These are phyloP conservation scores for Epicampocera succincta DNA, from an alignment of 2,888 invertebrate species.

Conservation along the genomic window DNA sequence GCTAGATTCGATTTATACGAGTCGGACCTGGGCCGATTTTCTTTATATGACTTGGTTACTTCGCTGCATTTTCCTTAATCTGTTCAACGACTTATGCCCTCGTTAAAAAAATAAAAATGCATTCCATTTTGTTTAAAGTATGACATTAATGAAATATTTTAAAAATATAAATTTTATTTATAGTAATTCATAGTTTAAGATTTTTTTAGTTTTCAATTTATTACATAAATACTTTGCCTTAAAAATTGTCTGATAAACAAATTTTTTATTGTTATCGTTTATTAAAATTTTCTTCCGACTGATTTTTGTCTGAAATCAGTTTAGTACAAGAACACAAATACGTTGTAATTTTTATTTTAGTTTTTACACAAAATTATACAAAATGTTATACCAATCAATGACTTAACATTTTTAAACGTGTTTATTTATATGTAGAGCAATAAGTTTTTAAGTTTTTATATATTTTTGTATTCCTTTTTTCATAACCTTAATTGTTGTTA, in stretches of 20 bases:
- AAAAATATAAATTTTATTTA: conserved; percentile 69
- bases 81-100: neutral
- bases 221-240: conserved; percentile 32
- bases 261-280: too few relatives aligned
- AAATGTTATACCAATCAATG: conserved; percentile 54
- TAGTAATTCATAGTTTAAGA: conserved; percentile 48
- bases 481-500: conserved; percentile 19
- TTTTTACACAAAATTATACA: conserved; percentile 63
- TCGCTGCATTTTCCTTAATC: neutral
- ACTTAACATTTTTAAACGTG: conserved; percentile 52
- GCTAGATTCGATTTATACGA: too few relatives aligned
- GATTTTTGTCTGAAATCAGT: neutral
- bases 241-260: neutral
- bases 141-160: conserved; percentile 67
- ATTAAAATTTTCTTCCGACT: neutral
- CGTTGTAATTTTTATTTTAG: conserved; percentile 1
- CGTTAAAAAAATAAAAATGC: conserved; percentile 52
- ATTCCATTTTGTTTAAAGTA: conserved; percentile 21
- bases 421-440: conserved; percentile 39
- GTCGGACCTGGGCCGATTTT: too few relatives aligned
- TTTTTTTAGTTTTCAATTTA: conserved; percentile 27
- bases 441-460: too few relatives aligned
- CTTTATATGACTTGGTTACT: too few relatives aligned
- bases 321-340: conserved; percentile 4
- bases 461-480: conserved; percentile 24